Conservation (phyloP, 2,888 invertebrate genomes). For the Steromphala cineraria region DNA sequence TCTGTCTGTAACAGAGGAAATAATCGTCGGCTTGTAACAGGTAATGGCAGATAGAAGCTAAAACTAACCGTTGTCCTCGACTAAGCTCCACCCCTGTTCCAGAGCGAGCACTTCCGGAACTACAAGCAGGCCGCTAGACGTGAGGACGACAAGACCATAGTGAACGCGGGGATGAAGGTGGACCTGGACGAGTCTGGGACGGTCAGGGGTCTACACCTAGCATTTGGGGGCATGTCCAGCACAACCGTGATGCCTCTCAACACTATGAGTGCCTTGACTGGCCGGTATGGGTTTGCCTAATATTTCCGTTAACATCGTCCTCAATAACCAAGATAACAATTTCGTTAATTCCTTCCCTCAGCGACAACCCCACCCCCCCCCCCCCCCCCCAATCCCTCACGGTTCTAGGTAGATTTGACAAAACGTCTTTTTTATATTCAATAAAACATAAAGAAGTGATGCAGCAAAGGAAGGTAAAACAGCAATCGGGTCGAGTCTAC, state of each 20-base stretch:
- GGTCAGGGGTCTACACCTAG: slow-evolving; percentile 81
- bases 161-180: slow-evolving; percentile 83
- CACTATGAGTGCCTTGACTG: slow-evolving; percentile 80
- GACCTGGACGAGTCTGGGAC: slow-evolving; percentile 46
- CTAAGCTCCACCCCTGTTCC: slow-evolving; percentile 5
- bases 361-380: no score
- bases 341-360: no score
- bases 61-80: no score
- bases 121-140: slow-evolving; percentile 93
- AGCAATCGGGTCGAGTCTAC: no score
- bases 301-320: no score
- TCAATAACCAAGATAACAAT: no score
- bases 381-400: no score
- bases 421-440: no score
- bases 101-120: slow-evolving; percentile 82
- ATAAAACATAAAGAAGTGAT: no score
- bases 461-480: no score
- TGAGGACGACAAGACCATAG: slow-evolving; percentile 97
- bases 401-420: no score
- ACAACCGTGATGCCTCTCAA: slow-evolving; percentile 85
- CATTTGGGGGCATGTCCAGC: slow-evolving; percentile 95
- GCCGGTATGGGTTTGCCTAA: slow-evolving; percentile 59
- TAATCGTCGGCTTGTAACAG: background rate
- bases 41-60: background rate
- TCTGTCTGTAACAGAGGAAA: no score